Evolutionary conservation across 2,113 vertebrate species (phyloP).

Genomic region (Hippocampus guttulatus): DNA sequence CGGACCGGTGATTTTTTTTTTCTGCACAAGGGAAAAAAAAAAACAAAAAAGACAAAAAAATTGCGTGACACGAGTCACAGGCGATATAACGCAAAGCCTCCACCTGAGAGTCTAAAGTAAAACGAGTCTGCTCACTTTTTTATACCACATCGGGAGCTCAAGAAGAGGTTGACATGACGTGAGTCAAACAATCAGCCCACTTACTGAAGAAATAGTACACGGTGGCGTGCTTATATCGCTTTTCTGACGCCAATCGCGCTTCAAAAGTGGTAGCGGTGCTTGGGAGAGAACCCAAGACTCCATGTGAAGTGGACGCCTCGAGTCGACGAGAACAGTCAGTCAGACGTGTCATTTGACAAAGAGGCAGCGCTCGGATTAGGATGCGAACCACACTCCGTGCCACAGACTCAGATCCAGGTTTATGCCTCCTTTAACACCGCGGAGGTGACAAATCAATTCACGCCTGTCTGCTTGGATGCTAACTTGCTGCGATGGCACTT

Average conservation of each 20-base stretch:
- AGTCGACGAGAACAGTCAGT: background rate
- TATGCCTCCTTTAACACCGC: background rate
- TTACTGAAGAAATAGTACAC: background rate
- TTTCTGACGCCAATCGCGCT: background rate
- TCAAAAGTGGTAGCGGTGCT: conserved; percentile 7
- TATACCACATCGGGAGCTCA: background rate
- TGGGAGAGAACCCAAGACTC: background rate
- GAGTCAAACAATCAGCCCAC: background rate
- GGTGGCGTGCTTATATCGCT: background rate
- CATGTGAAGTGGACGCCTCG: background rate
- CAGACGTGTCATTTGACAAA: background rate
- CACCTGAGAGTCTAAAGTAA: too few species aligned
- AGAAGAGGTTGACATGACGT: background rate
- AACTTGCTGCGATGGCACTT: background rate
- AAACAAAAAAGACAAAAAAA: too few species aligned
- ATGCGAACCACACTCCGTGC: background rate
- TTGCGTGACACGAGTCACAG: too few species aligned
- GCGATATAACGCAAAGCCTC: too few species aligned
- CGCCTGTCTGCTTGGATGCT: conserved; percentile 22
- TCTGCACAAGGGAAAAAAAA: too few species aligned
- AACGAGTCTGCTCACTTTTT: too few species aligned
- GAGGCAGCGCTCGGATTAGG: background rate
- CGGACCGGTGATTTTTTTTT: too few species aligned
- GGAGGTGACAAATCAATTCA: conserved; percentile 32
- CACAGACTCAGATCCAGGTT: background rate